These are phyloP conservation scores for Drosophila lutescens DNA, from an alignment of 2,888 invertebrate genomes.

Conservation along the genomic window DNA sequence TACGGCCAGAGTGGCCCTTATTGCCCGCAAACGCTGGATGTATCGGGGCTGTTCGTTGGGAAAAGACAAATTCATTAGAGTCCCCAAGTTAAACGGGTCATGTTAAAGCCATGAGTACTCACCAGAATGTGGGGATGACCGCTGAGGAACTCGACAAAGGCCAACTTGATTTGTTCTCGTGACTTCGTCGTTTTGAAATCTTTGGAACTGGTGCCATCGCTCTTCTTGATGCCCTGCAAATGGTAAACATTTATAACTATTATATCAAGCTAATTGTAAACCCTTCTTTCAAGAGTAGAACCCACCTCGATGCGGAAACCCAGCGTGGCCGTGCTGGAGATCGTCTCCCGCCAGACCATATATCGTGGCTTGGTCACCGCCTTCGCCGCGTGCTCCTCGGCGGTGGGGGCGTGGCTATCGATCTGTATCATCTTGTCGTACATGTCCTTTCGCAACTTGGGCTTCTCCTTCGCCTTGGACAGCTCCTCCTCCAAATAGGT, in stretches of 20 bases:
- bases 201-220: slow-evolving; percentile 95
- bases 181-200: slow-evolving; percentile 97
- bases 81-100: not conserved
- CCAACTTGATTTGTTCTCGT: slow-evolving; percentile 91
- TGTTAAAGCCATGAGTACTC: slow-evolving; percentile 80
- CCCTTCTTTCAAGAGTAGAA: no score
- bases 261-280: no score
- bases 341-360: slow-evolving; percentile 98
- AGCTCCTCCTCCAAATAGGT: slow-evolving; percentile 98
- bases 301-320: slow-evolving; percentile 95
- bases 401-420: slow-evolving; percentile 93
- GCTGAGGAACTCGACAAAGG: slow-evolving; percentile 92
- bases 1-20: slow-evolving; percentile 91
- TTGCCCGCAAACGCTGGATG: slow-evolving; percentile 92
- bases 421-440: slow-evolving; percentile 99
- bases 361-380: slow-evolving; percentile 97
- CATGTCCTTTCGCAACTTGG: slow-evolving; percentile 97
- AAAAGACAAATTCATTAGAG: no score
- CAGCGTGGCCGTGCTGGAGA: slow-evolving; percentile 97
- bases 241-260: no score
- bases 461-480: slow-evolving; percentile 97
- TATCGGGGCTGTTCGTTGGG: slow-evolving; percentile 88
- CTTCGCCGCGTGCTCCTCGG: slow-evolving; percentile 94
- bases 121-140: slow-evolving; percentile 92
- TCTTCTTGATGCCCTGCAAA: slow-evolving; percentile 90